phyloP scores from a whole-genome alignment of 2,888 invertebrate species.

The Drosophila algonquin region DNA sequence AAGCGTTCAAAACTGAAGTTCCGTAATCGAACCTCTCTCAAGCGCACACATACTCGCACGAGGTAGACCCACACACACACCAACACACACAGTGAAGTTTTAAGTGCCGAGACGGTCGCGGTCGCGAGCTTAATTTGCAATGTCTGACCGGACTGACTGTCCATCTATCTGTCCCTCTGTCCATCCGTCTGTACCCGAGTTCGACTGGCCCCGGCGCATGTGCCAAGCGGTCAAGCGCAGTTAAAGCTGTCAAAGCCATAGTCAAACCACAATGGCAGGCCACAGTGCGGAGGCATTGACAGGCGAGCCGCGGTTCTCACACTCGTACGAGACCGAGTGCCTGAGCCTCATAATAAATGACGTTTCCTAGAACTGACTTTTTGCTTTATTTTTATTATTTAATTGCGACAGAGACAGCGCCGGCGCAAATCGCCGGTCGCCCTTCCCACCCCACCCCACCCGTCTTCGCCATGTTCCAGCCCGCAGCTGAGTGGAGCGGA shows the following conservation, averaged over 20 bases:
- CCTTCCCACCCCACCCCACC: constrained; percentile 4
- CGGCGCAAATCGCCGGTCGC: constrained; percentile 55
- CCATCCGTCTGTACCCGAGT: constrained; percentile 13
- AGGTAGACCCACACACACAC: not conserved
- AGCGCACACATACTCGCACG: not conserved
- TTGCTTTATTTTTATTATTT: constrained; percentile 69
- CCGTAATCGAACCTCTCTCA: constrained; percentile 67
- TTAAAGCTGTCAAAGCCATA: constrained; percentile 73
- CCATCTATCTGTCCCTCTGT: not conserved
- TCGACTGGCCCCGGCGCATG: constrained; percentile 64
- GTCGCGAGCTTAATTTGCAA: constrained; percentile 74
- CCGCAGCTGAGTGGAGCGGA: constrained; percentile 9
- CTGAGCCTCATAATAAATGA: constrained; percentile 76
- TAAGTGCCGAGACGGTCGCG: constrained; percentile 72
- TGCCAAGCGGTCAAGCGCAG: constrained; percentile 79
- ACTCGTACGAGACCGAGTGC: constrained; percentile 43
- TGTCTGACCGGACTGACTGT: constrained; percentile 48
- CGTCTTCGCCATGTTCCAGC: not conserved
- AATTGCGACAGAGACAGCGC: constrained; percentile 79
- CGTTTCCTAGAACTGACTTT: constrained; percentile 71
- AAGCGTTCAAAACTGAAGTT: constrained; percentile 68
- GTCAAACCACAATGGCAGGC: constrained; percentile 28
- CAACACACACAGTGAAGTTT: constrained; percentile 37
- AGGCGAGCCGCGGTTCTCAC: constrained; percentile 71
- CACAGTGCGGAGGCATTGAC: constrained; percentile 72